Percentiles rank a stretch among this genome's conserved stretches.
Evolutionary conservation across 2,797 vertebrate species (phyloP).

Genomic region (Prionace glauca): DNA sequence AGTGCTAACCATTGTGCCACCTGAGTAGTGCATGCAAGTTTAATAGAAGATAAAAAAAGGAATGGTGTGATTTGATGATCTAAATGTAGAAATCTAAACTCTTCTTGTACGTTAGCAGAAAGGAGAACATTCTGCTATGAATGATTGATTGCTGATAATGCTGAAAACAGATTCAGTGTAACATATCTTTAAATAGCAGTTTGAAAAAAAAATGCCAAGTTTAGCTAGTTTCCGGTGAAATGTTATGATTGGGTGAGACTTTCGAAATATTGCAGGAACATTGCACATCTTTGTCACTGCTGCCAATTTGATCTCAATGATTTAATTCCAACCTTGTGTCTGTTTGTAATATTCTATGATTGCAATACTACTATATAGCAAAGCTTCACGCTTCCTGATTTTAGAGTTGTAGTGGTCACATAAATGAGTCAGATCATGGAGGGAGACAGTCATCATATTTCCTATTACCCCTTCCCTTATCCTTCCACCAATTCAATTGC

Average conservation of each 20-base stretch:
- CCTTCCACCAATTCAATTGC: background rate
- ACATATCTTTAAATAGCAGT: background rate
- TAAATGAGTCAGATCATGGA: background rate
- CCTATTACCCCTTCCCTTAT: background rate
- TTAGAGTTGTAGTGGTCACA: background rate
- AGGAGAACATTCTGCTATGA: background rate
- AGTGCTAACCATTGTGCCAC: no score
- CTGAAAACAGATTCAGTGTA: background rate
- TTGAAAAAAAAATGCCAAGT: background rate
- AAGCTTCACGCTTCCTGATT: background rate
- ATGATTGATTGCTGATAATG: background rate
- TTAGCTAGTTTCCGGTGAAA: background rate
- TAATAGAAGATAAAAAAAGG: background rate
- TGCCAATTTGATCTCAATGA: background rate
- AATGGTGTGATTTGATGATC: background rate
- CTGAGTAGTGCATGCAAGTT: background rate
- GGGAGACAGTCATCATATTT: background rate
- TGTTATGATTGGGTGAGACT: background rate
- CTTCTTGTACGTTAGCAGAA: background rate
- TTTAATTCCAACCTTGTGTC: background rate
- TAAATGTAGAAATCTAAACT: background rate
- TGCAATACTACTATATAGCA: background rate
- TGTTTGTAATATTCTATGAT: background rate
- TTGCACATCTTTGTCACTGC: background rate
- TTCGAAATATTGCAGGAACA: background rate